These are phyloP conservation scores for Coracopsis vasa DNA, from an alignment of 2,113 vertebrate genomes.

Conservation along the genomic window DNA sequence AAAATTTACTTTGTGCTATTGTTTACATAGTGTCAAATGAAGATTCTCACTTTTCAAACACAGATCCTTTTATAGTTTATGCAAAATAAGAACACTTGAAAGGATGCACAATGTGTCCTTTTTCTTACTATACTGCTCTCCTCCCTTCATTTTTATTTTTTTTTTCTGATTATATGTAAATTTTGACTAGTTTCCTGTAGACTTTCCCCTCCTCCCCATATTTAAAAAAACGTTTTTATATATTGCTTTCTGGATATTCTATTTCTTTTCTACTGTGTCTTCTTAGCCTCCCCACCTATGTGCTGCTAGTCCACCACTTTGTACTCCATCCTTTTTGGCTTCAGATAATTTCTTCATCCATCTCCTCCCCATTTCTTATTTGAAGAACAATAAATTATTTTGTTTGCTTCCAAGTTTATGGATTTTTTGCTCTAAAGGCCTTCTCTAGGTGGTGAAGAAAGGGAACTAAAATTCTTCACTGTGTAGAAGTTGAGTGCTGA, in stretches of 20 bases:
- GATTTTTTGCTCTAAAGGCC: not conserved
- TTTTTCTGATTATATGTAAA: not conserved
- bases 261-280: not conserved
- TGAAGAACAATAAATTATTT: not conserved
- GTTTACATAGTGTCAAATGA: not conserved
- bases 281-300: not conserved
- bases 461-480: not conserved
- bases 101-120: not conserved
- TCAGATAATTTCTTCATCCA: not conserved
- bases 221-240: rapidly evolving
- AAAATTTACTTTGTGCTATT: not conserved
- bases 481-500: not conserved
- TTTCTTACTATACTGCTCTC: not conserved
- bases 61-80: not conserved
- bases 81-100: not conserved
- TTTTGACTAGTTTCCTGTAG: not conserved
- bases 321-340: not conserved
- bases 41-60: constrained; percentile 29
- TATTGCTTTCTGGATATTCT: not conserved
- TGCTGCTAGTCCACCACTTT: rapidly evolving
- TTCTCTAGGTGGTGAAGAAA: not conserved
- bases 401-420: not conserved
- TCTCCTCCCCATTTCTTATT: not conserved
- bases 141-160: not conserved
- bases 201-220: rapidly evolving